Base-by-base conservation (phyloP, 2,888 invertebrate genomes). In the Trachelus iudaicus region DNA sequence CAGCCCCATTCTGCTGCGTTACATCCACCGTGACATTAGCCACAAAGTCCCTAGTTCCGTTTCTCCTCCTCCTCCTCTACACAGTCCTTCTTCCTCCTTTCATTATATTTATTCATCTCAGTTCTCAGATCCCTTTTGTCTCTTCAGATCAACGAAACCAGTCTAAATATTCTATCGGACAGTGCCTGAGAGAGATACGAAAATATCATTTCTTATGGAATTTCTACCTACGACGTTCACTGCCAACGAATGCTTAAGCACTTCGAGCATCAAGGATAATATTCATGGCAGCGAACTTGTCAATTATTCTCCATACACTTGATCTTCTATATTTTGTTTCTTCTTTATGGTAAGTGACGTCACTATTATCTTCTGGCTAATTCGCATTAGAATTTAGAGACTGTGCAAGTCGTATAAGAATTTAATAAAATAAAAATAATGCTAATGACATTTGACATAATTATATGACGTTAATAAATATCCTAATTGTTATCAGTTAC, bases 21-120 rank as follows among this genome's bases (percentile, higher is more conserved):
- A 73, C 35, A 34, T 73, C 23, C 74, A 34, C 74, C 74, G 74
- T 73, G 74, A 73, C 74, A 73, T 73, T 73, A 73, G 34, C 74
- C 74, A 34, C 74, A 73, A 73, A 12, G 11, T 34, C 34, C 74
- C 31, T 71, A 30, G 12, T 30, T 33, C 31, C 71, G 31, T 71
- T 71, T 33, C 15, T 71, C 71, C 3, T 31, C 31, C 3, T 31
- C 31, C 71, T 34, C 12, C 34, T 34, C 12, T 35, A 23, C 23
- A 34, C n/a, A 33, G 11, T n/a, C 0, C 73, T 13, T n/a, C 9
- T 73, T 34, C 35, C 0, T 11, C 35, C 0, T 11, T 73, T 34
- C 1, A 11, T 12, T 34, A 23, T 73, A 0, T 11, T 34, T 73
- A 34, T 30, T 34, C 34, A 34, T 71, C 71, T 71, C 11, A 15